Evolutionary conservation across 2,797 vertebrate species (phyloP).

Genomic region (Urocyon cinereoargenteus): DNA sequence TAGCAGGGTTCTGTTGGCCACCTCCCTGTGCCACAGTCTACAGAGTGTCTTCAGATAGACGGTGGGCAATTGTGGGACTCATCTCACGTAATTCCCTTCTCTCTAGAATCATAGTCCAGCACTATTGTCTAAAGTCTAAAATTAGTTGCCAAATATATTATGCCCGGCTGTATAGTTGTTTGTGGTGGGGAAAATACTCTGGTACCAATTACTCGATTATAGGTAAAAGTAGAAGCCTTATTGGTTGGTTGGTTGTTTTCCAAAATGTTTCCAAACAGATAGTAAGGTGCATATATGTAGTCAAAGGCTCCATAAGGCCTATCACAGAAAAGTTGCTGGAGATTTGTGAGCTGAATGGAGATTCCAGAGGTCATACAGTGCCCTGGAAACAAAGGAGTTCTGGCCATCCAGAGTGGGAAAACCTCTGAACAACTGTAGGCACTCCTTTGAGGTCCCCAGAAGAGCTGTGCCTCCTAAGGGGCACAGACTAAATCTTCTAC

Average conservation of each 20-base stretch:
- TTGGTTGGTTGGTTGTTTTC: not conserved
- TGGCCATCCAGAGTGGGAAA: not conserved
- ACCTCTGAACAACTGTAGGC: not conserved
- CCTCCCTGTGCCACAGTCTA: not conserved
- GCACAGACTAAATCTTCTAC: no score
- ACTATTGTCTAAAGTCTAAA: not conserved
- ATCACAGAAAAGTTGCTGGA: not conserved
- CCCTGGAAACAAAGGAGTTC: not conserved
- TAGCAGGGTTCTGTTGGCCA: not conserved
- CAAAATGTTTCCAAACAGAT: not conserved
- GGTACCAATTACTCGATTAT: not conserved
- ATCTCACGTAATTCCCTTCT: not conserved
- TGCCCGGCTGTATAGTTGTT: not conserved
- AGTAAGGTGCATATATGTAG: not conserved
- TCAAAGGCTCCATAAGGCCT: not conserved
- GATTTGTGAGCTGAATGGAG: not conserved
- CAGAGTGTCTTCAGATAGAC: not conserved
- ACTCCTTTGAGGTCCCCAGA: not conserved
- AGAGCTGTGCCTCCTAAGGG: no score
- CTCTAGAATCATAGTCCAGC: not conserved
- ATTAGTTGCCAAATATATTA: slow-evolving; percentile 3
- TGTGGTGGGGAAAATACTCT: not conserved
- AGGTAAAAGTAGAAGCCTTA: not conserved
- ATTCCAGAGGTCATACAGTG: not conserved
- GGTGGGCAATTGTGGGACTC: not conserved